These are phyloP conservation scores for Brachionus plicatilis DNA, from an alignment of 1,140 invertebrate genomes.

Conservation along the genomic window DNA sequence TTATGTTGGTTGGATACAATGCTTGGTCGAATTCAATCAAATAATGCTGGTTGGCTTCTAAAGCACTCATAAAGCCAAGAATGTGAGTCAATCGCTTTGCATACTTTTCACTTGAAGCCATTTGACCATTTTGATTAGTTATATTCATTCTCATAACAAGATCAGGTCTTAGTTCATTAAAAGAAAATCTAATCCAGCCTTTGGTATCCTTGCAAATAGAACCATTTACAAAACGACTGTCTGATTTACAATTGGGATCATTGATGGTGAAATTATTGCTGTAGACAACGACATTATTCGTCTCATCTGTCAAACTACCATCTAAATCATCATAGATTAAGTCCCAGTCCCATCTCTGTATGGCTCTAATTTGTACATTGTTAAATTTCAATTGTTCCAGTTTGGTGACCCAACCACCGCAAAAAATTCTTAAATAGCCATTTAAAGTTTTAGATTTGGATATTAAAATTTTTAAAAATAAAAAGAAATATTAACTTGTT, in stretches of 20 bases:
- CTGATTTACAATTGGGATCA: background rate
- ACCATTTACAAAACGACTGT: background rate
- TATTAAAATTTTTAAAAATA: too few species aligned
- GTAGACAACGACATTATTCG: background rate
- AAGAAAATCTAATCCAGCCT: conserved; percentile 19
- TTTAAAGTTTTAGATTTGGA: too few species aligned
- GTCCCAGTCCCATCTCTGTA: conserved; percentile 35
- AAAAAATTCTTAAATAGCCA: background rate
- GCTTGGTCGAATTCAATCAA: background rate
- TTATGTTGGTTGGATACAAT: conserved; percentile 3
- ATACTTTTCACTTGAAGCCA: background rate
- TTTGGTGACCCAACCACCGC: conserved; percentile 30
- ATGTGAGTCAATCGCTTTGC: conserved; percentile 4
- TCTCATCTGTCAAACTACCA: background rate
- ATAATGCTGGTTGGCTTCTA: conserved; percentile 28
- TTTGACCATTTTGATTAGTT: background rate
- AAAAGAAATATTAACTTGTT: too few species aligned
- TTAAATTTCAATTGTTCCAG: background rate
- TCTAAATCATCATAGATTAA: conserved; percentile 21
- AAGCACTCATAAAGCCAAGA: background rate
- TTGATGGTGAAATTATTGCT: conserved; percentile 5
- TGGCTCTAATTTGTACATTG: background rate
- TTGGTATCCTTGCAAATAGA: background rate
- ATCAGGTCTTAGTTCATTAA: background rate
- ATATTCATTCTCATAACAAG: background rate